Conservation (phyloP, 35 echinoderm and acorn worm genomes). For the Acanthaster planci region DNA sequence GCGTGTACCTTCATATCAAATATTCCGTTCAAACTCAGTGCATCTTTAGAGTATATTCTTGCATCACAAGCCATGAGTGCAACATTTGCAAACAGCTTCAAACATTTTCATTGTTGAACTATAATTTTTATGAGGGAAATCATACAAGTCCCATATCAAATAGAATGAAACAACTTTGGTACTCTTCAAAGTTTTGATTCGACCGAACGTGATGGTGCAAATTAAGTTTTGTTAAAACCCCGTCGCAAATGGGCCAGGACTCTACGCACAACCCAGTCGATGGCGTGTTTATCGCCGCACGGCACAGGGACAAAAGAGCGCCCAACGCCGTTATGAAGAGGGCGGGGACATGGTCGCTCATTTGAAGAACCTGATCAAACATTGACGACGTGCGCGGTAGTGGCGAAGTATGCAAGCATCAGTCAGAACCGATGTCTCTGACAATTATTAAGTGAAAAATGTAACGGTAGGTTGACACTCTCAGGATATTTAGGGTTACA, state of each 20-base stretch:
- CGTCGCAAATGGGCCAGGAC: background rate
- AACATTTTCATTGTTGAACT: no score
- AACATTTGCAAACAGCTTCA: no score
- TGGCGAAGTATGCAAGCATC: constrained; percentile 1
- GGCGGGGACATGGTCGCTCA: background rate
- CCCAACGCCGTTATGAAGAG: background rate
- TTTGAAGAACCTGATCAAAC: constrained; percentile 1
- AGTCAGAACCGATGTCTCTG: background rate
- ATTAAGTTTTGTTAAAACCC: background rate
- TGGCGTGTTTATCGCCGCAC: constrained; percentile 3
- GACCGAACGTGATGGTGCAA: background rate
- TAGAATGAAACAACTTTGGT: background rate
- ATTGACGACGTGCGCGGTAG: background rate
- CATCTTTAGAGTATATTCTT: no score
- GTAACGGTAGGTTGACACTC: background rate
- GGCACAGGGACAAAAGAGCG: background rate
- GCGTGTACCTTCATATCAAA: no score
- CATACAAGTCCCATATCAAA: no score
- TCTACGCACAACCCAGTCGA: background rate
- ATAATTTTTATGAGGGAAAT: no score
- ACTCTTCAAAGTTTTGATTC: background rate
- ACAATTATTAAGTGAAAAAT: constrained; percentile 3
- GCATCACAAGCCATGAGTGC: no score
- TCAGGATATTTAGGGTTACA: no score
- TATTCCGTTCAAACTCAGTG: no score